These are phyloP conservation scores for Galaxias olidus DNA, from an alignment of 2,797 vertebrate genomes.

Conservation along the genomic window DNA sequence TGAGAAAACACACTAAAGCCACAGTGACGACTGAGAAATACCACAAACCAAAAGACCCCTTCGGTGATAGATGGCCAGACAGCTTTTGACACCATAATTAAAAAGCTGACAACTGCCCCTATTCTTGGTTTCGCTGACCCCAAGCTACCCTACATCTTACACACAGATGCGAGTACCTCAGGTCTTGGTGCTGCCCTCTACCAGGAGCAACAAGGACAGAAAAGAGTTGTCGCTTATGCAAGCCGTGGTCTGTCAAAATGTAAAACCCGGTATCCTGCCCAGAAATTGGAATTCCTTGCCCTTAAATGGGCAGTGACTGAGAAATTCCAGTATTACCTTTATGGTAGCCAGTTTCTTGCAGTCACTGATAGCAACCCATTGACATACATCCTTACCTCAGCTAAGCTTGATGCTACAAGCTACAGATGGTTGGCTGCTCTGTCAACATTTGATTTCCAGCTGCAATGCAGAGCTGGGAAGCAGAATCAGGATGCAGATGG, in stretches of 20 bases:
- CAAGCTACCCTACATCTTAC: neutral
- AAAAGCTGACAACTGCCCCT: neutral
- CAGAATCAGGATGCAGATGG: constrained; percentile 5
- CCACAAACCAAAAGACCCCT: no score
- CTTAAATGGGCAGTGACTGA: neutral
- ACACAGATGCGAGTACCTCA: neutral
- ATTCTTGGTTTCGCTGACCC: neutral
- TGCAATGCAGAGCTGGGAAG: constrained; percentile 10
- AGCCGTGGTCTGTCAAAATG: neutral
- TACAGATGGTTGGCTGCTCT: neutral
- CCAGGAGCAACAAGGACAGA: neutral
- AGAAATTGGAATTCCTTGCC: neutral
- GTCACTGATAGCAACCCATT: no score
- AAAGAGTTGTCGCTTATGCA: neutral
- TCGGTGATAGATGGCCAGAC: no score
- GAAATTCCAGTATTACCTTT: no score
- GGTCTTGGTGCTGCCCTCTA: neutral
- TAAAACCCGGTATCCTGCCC: neutral
- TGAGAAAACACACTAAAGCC: no score
- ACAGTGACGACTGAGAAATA: no score
- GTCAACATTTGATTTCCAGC: neutral
- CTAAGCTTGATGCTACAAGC: no score
- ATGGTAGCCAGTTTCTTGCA: no score
- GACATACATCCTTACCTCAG: no score
- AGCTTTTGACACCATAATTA: neutral